A percentile compares a stretch with the other conserved stretches of the same genome.
phyloP scores from a whole-genome alignment of 1,140 invertebrate species.

The Lanistes nyassanus region DNA sequence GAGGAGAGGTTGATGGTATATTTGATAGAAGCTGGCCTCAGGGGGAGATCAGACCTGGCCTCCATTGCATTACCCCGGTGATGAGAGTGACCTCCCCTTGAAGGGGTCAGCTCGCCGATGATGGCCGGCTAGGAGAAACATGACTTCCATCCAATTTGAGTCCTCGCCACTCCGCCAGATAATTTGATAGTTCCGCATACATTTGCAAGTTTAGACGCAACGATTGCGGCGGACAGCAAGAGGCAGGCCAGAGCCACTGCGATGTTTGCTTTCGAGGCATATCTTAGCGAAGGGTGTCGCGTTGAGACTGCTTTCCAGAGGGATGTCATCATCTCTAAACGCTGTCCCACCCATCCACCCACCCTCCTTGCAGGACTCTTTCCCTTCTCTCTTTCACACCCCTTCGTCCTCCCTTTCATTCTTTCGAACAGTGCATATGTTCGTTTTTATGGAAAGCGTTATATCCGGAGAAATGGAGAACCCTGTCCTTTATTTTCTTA shows the following conservation, averaged over 20 bases:
- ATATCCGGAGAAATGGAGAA: too few species aligned
- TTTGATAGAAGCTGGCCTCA: conserved; percentile 21
- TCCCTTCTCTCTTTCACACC: too few species aligned
- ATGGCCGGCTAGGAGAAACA: conserved; percentile 19
- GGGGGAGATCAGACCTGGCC: conserved; percentile 19
- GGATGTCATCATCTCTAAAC: too few species aligned
- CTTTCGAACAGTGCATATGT: too few species aligned
- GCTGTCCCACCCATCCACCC: too few species aligned
- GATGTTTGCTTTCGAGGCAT: too few species aligned
- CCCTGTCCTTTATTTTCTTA: too few species aligned
- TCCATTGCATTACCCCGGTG: conserved; percentile 21
- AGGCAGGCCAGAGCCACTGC: not conserved
- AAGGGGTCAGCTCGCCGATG: conserved; percentile 19
- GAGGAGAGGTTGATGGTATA: conserved; percentile 19
- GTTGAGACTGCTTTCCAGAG: too few species aligned
- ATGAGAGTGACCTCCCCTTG: conserved; percentile 26
- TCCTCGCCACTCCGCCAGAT: conserved; percentile 21
- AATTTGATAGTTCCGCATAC: conserved; percentile 30
- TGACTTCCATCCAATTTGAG: conserved; percentile 28
- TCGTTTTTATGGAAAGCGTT: too few species aligned
- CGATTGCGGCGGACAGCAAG: not conserved
- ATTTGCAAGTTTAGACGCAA: conserved; percentile 29
- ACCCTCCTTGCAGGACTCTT: too few species aligned
- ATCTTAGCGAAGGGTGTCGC: too few species aligned
- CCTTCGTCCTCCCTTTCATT: too few species aligned